phyloP scores from a whole-genome alignment of 2,113 vertebrate species.

The Upupa epops region DNA sequence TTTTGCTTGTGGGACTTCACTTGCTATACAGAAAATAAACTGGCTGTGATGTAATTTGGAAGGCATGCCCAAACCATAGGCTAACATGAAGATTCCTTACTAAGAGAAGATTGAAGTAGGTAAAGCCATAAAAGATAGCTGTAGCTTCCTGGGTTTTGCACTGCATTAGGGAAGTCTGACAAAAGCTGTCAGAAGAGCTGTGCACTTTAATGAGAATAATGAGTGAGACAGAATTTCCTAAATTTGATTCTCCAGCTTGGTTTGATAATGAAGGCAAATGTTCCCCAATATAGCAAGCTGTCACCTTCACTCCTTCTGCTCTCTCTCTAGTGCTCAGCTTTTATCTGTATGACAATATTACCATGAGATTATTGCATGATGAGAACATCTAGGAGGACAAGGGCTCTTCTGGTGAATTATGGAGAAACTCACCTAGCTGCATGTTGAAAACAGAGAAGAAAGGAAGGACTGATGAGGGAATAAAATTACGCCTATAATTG shows the following conservation, averaged over 20 bases:
- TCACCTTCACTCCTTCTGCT: not conserved
- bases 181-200: not conserved
- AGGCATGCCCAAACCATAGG: not conserved
- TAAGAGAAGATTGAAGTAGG: not conserved
- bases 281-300: not conserved
- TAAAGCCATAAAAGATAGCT: not conserved
- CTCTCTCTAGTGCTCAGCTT: not conserved
- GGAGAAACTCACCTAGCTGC: not conserved
- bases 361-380: not conserved
- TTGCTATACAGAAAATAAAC: not conserved
- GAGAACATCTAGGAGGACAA: not conserved
- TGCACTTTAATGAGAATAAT: not conserved
- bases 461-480: not conserved
- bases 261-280: not conserved
- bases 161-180: not conserved
- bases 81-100: too few relatives aligned
- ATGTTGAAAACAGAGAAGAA: not conserved
- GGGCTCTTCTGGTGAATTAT: not conserved
- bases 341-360: not conserved
- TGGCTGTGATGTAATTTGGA: not conserved
- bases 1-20: not conserved
- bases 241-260: not conserved
- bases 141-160: not conserved
- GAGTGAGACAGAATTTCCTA: not conserved
- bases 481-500: not conserved